phyloP scores from a whole-genome alignment of 2,888 invertebrate species.

The Heteromyza rotundicornis region DNA sequence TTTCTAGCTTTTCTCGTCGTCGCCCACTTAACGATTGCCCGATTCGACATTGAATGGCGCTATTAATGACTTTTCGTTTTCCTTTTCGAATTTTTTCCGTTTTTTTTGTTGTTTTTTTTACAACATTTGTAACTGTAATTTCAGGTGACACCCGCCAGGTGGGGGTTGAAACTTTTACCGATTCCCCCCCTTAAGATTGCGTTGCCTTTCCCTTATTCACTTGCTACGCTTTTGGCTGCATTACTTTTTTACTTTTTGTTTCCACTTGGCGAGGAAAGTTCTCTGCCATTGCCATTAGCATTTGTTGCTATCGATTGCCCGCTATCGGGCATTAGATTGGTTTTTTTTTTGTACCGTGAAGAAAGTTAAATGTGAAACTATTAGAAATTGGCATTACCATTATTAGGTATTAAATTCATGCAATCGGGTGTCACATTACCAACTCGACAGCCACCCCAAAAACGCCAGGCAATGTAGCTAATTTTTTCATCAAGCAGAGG shows the following conservation, averaged over 20 bases:
- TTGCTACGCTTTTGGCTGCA: neutral
- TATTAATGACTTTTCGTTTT: conserved; percentile 20
- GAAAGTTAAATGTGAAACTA: neutral
- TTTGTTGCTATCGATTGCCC: conserved; percentile 17
- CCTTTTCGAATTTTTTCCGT: neutral
- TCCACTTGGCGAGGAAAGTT: neutral
- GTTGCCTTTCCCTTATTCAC: neutral
- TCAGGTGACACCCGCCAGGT: conserved; percentile 5
- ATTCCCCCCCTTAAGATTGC: neutral
- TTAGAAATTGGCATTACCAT: neutral
- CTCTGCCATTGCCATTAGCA: conserved; percentile 20
- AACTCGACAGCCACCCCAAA: too few species aligned
- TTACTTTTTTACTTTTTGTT: neutral
- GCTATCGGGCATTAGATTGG: conserved; percentile 3
- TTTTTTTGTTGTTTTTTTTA: too few species aligned
- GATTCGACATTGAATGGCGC: conserved; percentile 17
- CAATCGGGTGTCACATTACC: conserved; percentile 9
- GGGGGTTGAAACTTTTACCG: neutral
- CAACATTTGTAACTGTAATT: conserved; percentile 12
- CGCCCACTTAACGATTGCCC: neutral
- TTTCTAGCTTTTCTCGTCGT: neutral
- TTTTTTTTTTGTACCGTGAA: neutral
- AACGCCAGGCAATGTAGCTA: too few species aligned
- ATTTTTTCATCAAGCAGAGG: too few species aligned
- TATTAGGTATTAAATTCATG: conserved; percentile 13